Evolutionary conservation across 2,113 vertebrate species (phyloP).

Genomic region (Protobothrops mucrosquamatus): DNA sequence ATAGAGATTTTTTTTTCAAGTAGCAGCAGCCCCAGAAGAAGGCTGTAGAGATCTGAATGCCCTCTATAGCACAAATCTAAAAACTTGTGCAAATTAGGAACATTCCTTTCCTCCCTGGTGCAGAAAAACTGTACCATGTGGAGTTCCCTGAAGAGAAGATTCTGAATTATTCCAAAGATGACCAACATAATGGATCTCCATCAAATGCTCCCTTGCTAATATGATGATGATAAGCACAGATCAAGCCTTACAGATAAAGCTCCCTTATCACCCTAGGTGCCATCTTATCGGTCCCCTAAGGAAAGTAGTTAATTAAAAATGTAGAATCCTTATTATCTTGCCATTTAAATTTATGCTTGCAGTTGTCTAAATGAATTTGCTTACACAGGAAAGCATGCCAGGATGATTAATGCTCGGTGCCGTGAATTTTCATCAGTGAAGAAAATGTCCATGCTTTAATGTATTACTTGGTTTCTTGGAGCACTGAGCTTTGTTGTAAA

Average conservation of each 20-base stretch:
- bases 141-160: background rate
- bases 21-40: background rate
- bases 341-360: slow-evolving; percentile 3
- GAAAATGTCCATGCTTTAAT: background rate
- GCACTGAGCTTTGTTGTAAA: background rate
- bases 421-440: background rate
- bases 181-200: background rate
- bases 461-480: background rate
- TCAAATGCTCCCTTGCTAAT: background rate
- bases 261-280: background rate
- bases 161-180: background rate
- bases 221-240: background rate
- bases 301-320: background rate
- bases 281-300: background rate
- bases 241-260: background rate
- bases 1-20: background rate
- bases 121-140: background rate
- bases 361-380: background rate
- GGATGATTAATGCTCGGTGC: background rate
- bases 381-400: background rate
- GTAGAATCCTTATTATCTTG: background rate
- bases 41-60: background rate
- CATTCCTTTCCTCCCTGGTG: background rate
- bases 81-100: background rate
- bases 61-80: background rate